Evolutionary conservation across 2,888 invertebrate species (phyloP), one percentile per base, ranked within the genome.

Genomic region (Bhutanitis thaidina): DNA sequence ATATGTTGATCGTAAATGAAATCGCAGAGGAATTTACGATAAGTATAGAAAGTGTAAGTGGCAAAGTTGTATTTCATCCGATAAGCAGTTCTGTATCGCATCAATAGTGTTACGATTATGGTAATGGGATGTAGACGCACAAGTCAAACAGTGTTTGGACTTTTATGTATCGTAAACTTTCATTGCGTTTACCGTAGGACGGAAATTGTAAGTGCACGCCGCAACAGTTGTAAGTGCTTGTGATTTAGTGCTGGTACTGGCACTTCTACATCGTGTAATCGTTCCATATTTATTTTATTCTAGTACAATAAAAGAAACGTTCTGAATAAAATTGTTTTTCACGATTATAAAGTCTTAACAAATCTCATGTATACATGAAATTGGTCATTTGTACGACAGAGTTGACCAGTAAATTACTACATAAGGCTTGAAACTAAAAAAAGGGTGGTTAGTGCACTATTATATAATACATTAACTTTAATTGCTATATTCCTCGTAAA

Each of bases 1-100:
- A 56, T 61, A 57, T 57, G 57, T 56, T 2, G 13, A 36, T 14
- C 40, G 41, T 52, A 48, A 62, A 61, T 66, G n/a, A 60, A 43
- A 37, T 46, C 46, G 32, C 29, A 1, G 34, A 10, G 13, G 13
- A 30, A 43, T 43, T 43, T 59, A 58, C 59, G 51, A 58, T 46
- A 49, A 55, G 53, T 61, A 61, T 64, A 65, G 67, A 71, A 69
- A 69, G 67, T 64, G 64, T 54, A 64, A 68, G 66, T 65, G 65
- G 27, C 27, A 34, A 43, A 12, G 35, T 46, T 37, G 35, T 16
- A 49, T 43, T 38, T 44, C 12, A 35, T n/a, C 12, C 39, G 34
- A 35, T 32, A 12, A 43, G 40, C n/a, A n/a, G n/a, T n/a, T n/a
- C n/a, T n/a, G n/a, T n/a, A n/a, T n/a, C n/a, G n/a, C n/a, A n/a